Evolutionary conservation across 2,888 invertebrate genomes (phyloP), one percentile per base, ranked within the genome.

Genomic region (Polymixis lichenea): DNA sequence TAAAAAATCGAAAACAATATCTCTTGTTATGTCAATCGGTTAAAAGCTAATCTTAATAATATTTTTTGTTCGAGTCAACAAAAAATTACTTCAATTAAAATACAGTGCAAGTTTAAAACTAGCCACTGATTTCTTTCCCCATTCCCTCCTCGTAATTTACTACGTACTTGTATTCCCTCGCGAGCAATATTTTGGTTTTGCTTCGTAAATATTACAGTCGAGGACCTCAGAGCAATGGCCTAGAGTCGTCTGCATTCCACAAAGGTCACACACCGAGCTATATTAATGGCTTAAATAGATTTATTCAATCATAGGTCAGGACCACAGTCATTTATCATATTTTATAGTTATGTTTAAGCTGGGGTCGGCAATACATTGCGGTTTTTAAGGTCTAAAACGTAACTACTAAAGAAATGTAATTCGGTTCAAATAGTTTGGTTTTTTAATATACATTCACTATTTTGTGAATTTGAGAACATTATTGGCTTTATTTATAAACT

Each of bases 251-350:
- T 84, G 66, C 70, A 62, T 56, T 46, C 69, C 55, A 25, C 69
- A 55, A 75, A 84, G 82, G 82, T 72, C 81, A 60, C 25, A 77
- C 60, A 64, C 25, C 32, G 73, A 62, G 53, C 53, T 32, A 60
- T 72, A 85, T 78, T 69, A 71, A 83, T 73, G 74, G 43, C 61
- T 51, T 62, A 67, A 61, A 62, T 68, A 77, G 43, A 62, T 74
- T 72, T 74, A 69, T 84, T 58, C 61, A 69, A 69, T 84, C 65
- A 55, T 66, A 15, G 67, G 51, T 56, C 68, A 67, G 32, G 7
- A 56, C 51, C 25, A 3, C 17, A 61, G 17, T 17, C 9, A 53
- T 64, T 75, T 64, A 19, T 64, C 17, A 56, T 56, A 64, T 76
- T 75, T 75, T 51, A n/a, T 28, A 64, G 32, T 66, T 19, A 60